A percentile compares a stretch with the other conserved stretches of the same genome.
Conservation (phyloP, 2,888 invertebrate genomes). For the Hirtodrosophila histrioides region DNA sequence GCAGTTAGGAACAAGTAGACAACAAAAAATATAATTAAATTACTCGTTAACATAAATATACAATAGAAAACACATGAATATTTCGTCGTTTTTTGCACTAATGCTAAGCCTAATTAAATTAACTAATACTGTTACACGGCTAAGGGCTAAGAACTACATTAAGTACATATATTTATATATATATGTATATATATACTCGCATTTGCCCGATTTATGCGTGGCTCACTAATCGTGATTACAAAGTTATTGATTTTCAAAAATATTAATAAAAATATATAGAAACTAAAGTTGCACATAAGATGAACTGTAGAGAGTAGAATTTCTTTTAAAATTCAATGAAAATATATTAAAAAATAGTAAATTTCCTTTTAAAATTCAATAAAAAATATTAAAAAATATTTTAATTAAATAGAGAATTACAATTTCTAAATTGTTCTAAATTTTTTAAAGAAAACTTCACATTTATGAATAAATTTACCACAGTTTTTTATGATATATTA, state of each 20-base stretch:
- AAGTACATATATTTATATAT: conserved; percentile 41
- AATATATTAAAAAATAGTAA: too few relatives aligned
- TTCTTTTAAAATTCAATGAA: not conserved
- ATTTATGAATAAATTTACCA: too few relatives aligned
- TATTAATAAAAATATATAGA: too few relatives aligned
- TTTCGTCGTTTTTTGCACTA: conserved; percentile 44
- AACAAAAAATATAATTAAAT: conserved; percentile 27
- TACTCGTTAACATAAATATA: conserved; percentile 20
- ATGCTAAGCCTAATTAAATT: conserved; percentile 72
- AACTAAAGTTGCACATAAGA: not conserved
- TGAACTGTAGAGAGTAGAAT: not conserved
- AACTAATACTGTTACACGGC: conserved; percentile 76
- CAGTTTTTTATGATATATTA: too few relatives aligned
- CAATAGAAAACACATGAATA: conserved; percentile 40
- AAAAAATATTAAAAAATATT: too few relatives aligned
- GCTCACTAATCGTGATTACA: conserved; percentile 11
- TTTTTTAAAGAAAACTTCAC: too few relatives aligned
- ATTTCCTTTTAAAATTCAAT: too few relatives aligned
- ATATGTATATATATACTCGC: conserved; percentile 18
- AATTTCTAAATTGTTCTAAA: too few relatives aligned
- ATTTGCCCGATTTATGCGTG: conserved; percentile 21
- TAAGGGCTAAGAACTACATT: conserved; percentile 45
- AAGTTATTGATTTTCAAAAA: not conserved
- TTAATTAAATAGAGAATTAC: too few relatives aligned
- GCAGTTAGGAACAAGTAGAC: conserved; percentile 70